These are phyloP conservation scores for Erithacus rubecula DNA, from an alignment of 2,797 vertebrate species.

Conservation along the genomic window DNA sequence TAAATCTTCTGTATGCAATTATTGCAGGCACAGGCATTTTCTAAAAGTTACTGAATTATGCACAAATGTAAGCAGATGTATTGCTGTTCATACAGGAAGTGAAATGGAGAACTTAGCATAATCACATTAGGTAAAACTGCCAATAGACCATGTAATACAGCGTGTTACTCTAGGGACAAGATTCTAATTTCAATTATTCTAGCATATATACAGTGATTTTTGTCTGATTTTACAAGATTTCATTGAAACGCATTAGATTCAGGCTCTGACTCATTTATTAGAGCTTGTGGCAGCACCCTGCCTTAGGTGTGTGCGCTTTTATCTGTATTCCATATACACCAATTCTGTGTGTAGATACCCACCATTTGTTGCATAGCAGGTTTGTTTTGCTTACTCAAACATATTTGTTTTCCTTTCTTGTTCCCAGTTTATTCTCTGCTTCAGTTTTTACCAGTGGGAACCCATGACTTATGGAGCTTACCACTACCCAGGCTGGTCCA, in stretches of 20 bases:
- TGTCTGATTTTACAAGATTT: constrained; percentile 8
- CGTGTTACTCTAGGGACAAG: constrained; percentile 32
- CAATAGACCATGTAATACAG: constrained; percentile 65
- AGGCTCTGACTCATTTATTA: neutral
- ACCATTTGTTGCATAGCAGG: neutral
- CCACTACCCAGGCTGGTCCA: constrained; percentile 96
- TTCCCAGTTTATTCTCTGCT: constrained; percentile 89
- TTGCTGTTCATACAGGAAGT: constrained; percentile 66
- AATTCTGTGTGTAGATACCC: neutral
- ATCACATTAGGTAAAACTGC: constrained; percentile 65
- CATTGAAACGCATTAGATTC: neutral
- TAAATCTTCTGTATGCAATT: constrained; percentile 69
- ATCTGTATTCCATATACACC: neutral
- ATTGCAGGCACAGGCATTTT: constrained; percentile 60
- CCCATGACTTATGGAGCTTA: constrained; percentile 96
- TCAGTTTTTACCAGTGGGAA: constrained; percentile 98
- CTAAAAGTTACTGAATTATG: constrained; percentile 65
- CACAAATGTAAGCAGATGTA: constrained; percentile 61
- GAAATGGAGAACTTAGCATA: constrained; percentile 66
- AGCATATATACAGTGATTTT: neutral
- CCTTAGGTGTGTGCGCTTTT: neutral
- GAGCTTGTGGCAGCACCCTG: neutral
- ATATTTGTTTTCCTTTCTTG: neutral
- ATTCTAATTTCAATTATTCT: constrained; percentile 17
- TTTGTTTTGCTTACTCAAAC: neutral